Percentiles rank a stretch among this genome's conserved stretches.
Conservation (phyloP, 92 coral and sea anemone genomes). For the Phenganax subtilis region DNA sequence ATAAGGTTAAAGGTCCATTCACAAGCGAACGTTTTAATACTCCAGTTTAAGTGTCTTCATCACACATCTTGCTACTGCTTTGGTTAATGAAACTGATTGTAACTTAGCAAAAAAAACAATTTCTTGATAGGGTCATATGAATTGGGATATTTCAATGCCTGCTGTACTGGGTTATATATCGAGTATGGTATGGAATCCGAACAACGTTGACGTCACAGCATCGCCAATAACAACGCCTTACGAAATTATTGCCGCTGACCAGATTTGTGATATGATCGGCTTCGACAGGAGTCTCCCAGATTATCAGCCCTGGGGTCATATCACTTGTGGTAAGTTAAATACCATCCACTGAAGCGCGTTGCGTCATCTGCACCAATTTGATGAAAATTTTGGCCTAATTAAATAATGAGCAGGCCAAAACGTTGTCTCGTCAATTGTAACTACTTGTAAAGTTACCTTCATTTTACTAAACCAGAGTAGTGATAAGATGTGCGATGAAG, state of each 20-base stretch:
- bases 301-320: conserved; percentile 34
- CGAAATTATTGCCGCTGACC: conserved; percentile 68
- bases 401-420: no score
- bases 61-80: no score
- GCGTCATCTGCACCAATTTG: not conserved
- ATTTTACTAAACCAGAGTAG: not conserved
- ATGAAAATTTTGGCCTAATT: no score
- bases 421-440: not conserved
- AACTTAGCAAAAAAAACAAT: not conserved
- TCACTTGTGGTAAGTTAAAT: conserved; percentile 28
- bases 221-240: conserved; percentile 64
- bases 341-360: not conserved
- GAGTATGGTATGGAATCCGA: conserved; percentile 75
- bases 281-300: conserved; percentile 42
- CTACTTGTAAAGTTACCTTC: not conserved
- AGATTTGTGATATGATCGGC: conserved; percentile 79
- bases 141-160: conserved; percentile 84
- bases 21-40: no score
- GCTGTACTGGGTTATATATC: conserved; percentile 79
- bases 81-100: no score
- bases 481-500: no score
- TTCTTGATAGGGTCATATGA: conserved; percentile 66
- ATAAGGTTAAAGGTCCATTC: no score
- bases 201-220: conserved; percentile 80
- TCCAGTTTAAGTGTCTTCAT: no score